Percentiles rank a stretch among this genome's conserved stretches.
These are phyloP conservation scores for Hoplostethus mediterraneus DNA, from an alignment of 2,797 vertebrate species.

Conservation along the genomic window DNA sequence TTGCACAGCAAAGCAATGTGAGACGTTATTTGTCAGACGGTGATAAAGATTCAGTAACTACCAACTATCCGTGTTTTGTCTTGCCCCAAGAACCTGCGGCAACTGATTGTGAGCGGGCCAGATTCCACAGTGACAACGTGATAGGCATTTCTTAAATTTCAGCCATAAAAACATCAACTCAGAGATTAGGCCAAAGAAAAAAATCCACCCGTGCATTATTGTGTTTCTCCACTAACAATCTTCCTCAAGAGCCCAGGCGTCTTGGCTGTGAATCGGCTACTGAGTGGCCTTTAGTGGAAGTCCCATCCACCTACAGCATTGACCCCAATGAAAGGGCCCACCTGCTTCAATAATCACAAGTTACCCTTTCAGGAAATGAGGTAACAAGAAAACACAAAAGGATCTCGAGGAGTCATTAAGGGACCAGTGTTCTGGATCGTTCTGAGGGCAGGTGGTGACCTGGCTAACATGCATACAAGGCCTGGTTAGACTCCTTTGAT, in stretches of 20 bases:
- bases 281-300: slow-evolving; percentile 10
- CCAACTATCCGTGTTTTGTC: slow-evolving; percentile 46
- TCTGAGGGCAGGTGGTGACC: slow-evolving; percentile 32
- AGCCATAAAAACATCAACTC: slow-evolving; percentile 41
- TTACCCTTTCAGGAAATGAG: slow-evolving; percentile 32
- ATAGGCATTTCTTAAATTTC: slow-evolving; percentile 47
- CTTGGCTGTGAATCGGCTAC: slow-evolving; percentile 30
- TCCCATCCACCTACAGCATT: slow-evolving; percentile 39
- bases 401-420: slow-evolving; percentile 47
- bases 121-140: slow-evolving; percentile 50
- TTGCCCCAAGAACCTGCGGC: slow-evolving; percentile 43
- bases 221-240: background rate
- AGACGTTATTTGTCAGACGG: slow-evolving; percentile 17
- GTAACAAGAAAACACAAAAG: slow-evolving; percentile 34
- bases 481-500: background rate
- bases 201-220: background rate
- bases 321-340: slow-evolving; percentile 49
- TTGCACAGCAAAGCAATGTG: background rate
- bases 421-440: slow-evolving; percentile 43
- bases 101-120: slow-evolving; percentile 31
- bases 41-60: slow-evolving; percentile 24
- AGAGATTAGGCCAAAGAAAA: background rate
- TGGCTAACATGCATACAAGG: background rate
- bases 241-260: slow-evolving; percentile 5
- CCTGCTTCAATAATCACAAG: slow-evolving; percentile 49